Evolutionary conservation across 2,113 vertebrate species (phyloP), one percentile per base, ranked within the genome.

Genomic region (Ammodytes dubius): DNA sequence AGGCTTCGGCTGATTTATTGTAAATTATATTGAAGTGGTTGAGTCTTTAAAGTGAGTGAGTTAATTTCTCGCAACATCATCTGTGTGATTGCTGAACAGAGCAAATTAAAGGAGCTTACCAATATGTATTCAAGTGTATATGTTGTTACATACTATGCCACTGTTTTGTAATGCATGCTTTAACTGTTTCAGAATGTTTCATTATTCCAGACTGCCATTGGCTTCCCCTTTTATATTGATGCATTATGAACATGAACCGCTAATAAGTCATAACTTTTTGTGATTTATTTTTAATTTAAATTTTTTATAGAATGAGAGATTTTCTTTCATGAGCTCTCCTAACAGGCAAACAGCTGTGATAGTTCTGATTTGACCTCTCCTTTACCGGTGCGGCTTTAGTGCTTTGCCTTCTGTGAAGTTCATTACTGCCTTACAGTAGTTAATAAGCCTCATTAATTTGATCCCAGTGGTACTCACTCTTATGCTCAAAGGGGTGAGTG

Each of bases 401-500:
- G 77, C 56, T 56, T 74, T 40, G 11, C 69, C 76, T 71, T 82
- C 75, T 77, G 84, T 68, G 49, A 86, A 84, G 84, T 88, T 84
- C 81, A 83, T 89, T 77, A 85, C 70, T 80, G 65, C 57, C 87
- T 85, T 74, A 50, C 58, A 52, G 63, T 69, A n/a, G 77, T 71
- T 85, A 92, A 87, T 88, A 82, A 85, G 76, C 68, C 82, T 92
- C 74, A 85, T 93, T 94, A 93, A 83, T 83, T 79, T 17, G 37
- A 77, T 77, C 72, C 83, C 71, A 70, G 67, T 70, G 80, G 75
- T 42, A 15, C 79, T 70, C 73, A 19, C 60, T 77, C 68, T 65
- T 82, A 15, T 72, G 81, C 58, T 58, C 42, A 49, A 27, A 70
- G 84, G 74, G 82, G 70, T 5, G 82, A 52, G 60, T 63, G 71